These are phyloP conservation scores for Myiagra hebetior DNA, from an alignment of 2,113 vertebrate genomes.

Conservation along the genomic window DNA sequence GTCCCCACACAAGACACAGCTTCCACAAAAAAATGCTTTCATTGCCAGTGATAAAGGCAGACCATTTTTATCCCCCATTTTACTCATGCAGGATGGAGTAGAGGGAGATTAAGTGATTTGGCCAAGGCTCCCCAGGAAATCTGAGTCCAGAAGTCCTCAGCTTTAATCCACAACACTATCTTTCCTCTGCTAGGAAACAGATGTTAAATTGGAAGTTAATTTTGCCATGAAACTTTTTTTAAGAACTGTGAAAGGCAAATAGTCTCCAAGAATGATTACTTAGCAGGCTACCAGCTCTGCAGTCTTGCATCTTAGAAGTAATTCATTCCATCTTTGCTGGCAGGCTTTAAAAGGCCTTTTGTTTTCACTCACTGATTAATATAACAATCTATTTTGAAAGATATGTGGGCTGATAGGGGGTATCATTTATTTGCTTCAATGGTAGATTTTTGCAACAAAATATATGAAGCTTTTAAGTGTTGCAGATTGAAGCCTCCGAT, in stretches of 20 bases:
- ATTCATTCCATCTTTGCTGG: conserved; percentile 55
- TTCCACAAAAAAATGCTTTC: neutral
- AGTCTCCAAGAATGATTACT: conserved; percentile 46
- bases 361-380: conserved; percentile 43
- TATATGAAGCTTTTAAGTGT: conserved; percentile 26
- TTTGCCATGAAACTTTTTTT: conserved; percentile 56
- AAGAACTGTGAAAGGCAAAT: conserved; percentile 47
- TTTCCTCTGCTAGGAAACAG: conserved; percentile 56
- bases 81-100: neutral
- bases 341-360: conserved; percentile 50
- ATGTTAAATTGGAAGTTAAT: conserved; percentile 67
- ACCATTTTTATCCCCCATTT: neutral
- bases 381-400: conserved; percentile 34
- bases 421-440: conserved; percentile 18
- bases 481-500: neutral
- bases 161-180: neutral
- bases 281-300: conserved; percentile 31
- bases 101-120: neutral
- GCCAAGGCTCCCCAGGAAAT: neutral
- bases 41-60: neutral
- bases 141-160: neutral
- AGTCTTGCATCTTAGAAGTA: conserved; percentile 21
- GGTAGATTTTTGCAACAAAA: conserved; percentile 18
- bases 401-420: neutral
- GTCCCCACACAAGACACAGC: neutral